A percentile compares a stretch with the other conserved stretches of the same genome.
These are phyloP conservation scores for Formica selysi DNA, from an alignment of 1,140 invertebrate species.

Conservation along the genomic window DNA sequence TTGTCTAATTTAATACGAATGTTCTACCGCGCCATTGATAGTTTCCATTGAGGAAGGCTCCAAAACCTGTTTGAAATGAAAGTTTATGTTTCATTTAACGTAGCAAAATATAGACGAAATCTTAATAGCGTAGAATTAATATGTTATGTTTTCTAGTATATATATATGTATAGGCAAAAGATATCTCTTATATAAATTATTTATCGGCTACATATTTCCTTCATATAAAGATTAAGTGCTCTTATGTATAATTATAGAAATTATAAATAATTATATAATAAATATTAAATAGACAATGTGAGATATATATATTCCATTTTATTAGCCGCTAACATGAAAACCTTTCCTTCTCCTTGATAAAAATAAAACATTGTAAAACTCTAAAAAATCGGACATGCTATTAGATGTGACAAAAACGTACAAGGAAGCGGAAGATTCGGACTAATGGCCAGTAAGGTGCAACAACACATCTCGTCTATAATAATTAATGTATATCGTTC, in stretches of 20 bases:
- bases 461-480: neutral
- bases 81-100: neutral
- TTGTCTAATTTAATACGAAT: neutral
- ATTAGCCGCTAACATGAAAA: neutral
- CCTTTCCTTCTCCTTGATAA: neutral
- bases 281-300: no score
- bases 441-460: constrained; percentile 34
- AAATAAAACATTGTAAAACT: neutral
- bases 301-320: neutral
- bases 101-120: no score
- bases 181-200: neutral
- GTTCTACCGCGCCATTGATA: neutral
- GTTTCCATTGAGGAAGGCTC: neutral
- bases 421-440: neutral
- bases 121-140: no score
- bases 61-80: neutral
- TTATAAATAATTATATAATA: no score
- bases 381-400: neutral
- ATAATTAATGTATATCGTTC: constrained; percentile 39
- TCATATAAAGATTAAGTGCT: neutral
- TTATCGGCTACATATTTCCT: neutral
- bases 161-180: no score
- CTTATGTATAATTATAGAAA: no score
- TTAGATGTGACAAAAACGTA: neutral
- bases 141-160: no score